These are phyloP conservation scores for Teleiodes luculella DNA, from an alignment of 2,888 invertebrate genomes.

Conservation along the genomic window DNA sequence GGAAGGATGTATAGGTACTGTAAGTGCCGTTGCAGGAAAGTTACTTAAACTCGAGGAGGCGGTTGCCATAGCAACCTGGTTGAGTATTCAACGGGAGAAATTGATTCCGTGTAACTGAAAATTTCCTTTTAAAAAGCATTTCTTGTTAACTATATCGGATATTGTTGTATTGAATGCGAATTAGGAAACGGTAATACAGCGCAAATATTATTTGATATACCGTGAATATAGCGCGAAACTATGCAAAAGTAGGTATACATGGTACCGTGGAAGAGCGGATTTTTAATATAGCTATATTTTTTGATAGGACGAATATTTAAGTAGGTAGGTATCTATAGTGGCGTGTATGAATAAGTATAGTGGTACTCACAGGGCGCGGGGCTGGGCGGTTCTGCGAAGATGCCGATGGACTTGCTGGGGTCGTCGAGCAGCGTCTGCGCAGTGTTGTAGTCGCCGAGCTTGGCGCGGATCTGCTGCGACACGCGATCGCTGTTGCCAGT, in stretches of 20 bases:
- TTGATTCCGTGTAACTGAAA: not conserved
- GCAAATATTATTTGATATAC: too few species aligned
- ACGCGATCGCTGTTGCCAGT: constrained; percentile 79
- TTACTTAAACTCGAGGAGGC: not conserved
- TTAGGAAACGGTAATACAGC: too few species aligned
- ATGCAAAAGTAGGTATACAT: too few species aligned
- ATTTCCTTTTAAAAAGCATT: not conserved
- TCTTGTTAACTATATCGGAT: not conserved
- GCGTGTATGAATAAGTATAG: too few species aligned
- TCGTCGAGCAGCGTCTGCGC: constrained; percentile 83
- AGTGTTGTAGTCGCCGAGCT: constrained; percentile 83
- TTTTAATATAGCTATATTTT: too few species aligned
- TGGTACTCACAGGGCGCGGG: constrained; percentile 80
- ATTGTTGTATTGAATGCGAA: too few species aligned
- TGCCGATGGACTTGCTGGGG: constrained; percentile 82
- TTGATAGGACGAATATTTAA: too few species aligned
- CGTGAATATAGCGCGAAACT: too few species aligned
- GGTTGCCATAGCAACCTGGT: not conserved
- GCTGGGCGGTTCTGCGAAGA: constrained; percentile 83
- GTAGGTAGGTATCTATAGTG: too few species aligned
- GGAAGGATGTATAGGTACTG: too few species aligned
- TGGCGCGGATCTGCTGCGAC: constrained; percentile 85
- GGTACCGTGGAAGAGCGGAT: too few species aligned
- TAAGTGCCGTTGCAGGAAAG: not conserved
- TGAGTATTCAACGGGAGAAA: not conserved